A percentile compares a stretch with the other conserved stretches of the same genome.
These are phyloP conservation scores for Callaeas wilsoni DNA, from an alignment of 2,113 vertebrate genomes.

Conservation along the genomic window DNA sequence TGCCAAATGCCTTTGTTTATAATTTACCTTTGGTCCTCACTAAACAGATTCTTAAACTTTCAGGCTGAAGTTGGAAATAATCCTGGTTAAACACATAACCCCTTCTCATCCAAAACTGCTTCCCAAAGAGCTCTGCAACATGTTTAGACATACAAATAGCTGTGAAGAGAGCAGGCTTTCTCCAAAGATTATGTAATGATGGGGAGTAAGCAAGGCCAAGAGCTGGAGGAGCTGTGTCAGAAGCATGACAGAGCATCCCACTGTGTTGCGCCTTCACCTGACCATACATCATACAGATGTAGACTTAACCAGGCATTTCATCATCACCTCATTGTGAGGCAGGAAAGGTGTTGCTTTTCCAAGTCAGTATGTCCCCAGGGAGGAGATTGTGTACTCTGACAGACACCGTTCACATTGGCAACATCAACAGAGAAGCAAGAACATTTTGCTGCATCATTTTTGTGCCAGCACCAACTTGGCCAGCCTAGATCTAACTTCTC, in stretches of 20 bases:
- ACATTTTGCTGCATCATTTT: background rate
- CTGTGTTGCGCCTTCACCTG: background rate
- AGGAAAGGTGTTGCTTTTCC: background rate
- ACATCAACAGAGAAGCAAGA: background rate
- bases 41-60: background rate
- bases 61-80: background rate
- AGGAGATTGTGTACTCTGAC: background rate
- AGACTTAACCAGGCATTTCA: background rate
- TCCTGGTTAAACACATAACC: background rate
- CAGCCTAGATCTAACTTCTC: background rate
- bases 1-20: background rate
- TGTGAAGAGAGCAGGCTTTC: background rate
- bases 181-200: background rate
- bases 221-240: background rate
- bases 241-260: background rate
- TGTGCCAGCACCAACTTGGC: background rate
- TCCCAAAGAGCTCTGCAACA: background rate
- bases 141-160: background rate
- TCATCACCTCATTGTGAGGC: background rate
- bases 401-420: background rate
- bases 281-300: background rate
- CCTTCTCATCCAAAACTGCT: background rate
- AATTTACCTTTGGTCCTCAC: background rate
- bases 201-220: background rate
- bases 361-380: rapidly evolving